Evolutionary conservation across 2,888 invertebrate genomes (phyloP), one percentile per base, ranked within the genome.

Genomic region (Lasioglossum leucozonium): DNA sequence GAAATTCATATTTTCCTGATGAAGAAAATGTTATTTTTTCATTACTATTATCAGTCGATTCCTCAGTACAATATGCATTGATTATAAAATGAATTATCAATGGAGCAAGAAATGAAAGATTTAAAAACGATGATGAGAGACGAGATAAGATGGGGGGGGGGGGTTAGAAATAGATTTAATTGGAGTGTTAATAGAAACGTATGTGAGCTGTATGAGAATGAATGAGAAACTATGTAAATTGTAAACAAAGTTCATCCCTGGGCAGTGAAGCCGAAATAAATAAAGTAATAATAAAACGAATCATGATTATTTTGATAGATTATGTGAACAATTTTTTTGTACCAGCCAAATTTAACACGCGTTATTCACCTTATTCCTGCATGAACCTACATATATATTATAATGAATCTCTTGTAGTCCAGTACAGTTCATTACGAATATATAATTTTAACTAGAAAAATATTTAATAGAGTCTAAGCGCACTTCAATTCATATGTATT

Each of bases 31-130:
- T 81, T n/a, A 80, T 71, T 37, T 30, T 72, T 37, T 34, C 47
- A 26, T 71, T n/a, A 79, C 22, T 72, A 51, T 79, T 42, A 34
- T 71, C 69, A 80, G 74, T 82, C 75, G 69, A 74, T 74, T 55
- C 55, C 55, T 79, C 37, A 44, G 13, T 71, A 74, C 55, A 71
- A 55, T 72, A 65, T 58, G 30, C 30, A 37, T 30, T 26, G 6
- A 67, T 84, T 72, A 84, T 84, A 72, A 80, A 84, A 73, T 51
- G 71, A 37, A 42, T 37, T 58, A 42, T 40, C 44, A 16, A 44
- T 44, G 44, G 4, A 44, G 16, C 44, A 16, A 16, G 44, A 44
- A 16, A 44, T 44, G 16, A 44, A 16, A 44, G 44, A 16, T 16
- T 16, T 44, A 44, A 44, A 16, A 44, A 44, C 4, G 16, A 5